phyloP scores from a whole-genome alignment of 2,888 invertebrate genomes.

The Thelaira solivaga region DNA sequence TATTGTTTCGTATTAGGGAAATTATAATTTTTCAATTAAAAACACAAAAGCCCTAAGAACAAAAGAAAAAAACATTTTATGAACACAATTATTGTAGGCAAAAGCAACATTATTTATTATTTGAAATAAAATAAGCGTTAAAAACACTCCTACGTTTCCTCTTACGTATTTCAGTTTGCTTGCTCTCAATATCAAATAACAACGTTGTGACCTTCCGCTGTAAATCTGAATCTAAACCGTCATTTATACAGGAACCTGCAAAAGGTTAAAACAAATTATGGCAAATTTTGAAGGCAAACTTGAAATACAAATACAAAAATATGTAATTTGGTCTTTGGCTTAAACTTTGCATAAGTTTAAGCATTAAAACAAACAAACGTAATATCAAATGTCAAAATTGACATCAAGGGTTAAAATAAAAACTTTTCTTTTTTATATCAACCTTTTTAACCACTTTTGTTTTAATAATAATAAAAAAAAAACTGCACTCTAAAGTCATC shows the following conservation, averaged over 20 bases:
- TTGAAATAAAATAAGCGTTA: too few species aligned
- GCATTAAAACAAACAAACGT: not conserved
- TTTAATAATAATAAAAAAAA: too few species aligned
- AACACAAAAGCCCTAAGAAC: too few species aligned
- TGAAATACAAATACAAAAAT: not conserved
- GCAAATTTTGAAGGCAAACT: not conserved
- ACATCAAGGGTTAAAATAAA: constrained; percentile 26
- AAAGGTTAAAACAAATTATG: constrained; percentile 27
- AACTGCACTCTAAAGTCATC: constrained; percentile 38
- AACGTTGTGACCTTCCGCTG: not conserved
- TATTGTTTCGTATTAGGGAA: too few species aligned
- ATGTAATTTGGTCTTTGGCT: constrained; percentile 3
- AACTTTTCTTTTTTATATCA: not conserved
- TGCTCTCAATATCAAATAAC: not conserved
- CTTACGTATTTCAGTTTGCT: not conserved
- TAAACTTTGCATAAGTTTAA: not conserved
- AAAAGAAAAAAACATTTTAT: too few species aligned
- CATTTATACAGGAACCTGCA: not conserved
- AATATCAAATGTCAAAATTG: constrained; percentile 32
- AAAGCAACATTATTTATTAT: too few species aligned
- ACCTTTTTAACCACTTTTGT: constrained; percentile 12
- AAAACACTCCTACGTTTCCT: too few species aligned
- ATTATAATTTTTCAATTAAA: too few species aligned
- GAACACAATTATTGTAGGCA: too few species aligned
- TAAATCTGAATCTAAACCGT: not conserved